Evolutionary conservation across 2,113 vertebrate genomes (phyloP), one percentile per base, ranked within the genome.

Genomic region (Aspiorhynchus laticeps): DNA sequence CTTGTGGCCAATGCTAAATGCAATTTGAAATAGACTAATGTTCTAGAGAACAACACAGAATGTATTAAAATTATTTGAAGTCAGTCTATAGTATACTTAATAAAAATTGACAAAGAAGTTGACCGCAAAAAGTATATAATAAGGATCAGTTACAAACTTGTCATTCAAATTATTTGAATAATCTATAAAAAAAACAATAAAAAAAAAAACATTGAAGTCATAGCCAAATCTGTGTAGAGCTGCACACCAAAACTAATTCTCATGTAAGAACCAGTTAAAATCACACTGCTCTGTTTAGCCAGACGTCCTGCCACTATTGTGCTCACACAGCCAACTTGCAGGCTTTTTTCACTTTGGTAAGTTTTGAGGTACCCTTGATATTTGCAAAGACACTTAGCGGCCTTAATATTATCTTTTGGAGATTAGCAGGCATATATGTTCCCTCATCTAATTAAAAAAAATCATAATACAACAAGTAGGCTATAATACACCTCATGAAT

Each of bases 1-100:
- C 95, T 95, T 96, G 96, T 96, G 94, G 95, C 95, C 95, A 96
- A 96, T 96, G 94, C 94, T 94, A 94, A 96, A 96, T 83, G 43
- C 61, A 24, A 24, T 83, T 36, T 83, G 28, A 51, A 67, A 83
- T 9, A 71, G 26, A 24, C 43, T 43, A 63, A 81, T 43, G 59
- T 10, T 61, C 28, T 46, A 43, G 15, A 65, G 14, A 81, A 80
- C 78, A 38, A 65, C 59, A 81, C 79, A 81, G 14, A 81, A 19
- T 61, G 21, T n/a, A 63, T 17, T 46, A 28, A 43, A 65, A 81
- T 6, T 46, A 6, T 21, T 17, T 36, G 2, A 79, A 80, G 24
- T 41, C 19, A 14, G 24, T 17, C 46, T 79, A 43, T 7, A 43
- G 24, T 43, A 41, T 63, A 21, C n/a, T 46, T 12, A 75, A 46